A percentile compares a stretch with the other conserved stretches of the same genome.
Conservation (phyloP, 2,888 invertebrate genomes). For the Choreutis nemorana region DNA sequence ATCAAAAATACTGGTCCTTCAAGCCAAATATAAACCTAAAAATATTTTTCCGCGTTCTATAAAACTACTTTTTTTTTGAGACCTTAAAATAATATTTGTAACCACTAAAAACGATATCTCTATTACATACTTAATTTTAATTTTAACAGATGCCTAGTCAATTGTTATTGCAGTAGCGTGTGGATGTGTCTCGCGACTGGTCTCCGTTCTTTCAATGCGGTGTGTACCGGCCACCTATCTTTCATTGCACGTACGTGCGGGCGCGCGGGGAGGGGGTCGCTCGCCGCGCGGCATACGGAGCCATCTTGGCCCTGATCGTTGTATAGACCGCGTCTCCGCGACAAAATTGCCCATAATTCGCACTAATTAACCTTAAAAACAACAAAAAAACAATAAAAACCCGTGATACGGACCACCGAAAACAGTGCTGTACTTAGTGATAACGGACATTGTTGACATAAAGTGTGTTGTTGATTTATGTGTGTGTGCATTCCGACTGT, state of each 20-base stretch:
- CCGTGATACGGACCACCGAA: slow-evolving; percentile 19
- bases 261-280: slow-evolving; percentile 42
- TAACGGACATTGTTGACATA: slow-evolving; percentile 30
- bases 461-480: slow-evolving; percentile 44
- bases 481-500: slow-evolving; percentile 54
- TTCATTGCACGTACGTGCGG: slow-evolving; percentile 63
- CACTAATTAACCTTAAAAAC: slow-evolving; percentile 51
- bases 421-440: slow-evolving; percentile 24
- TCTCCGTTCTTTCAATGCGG: slow-evolving; percentile 26
- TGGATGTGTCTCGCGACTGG: slow-evolving; percentile 30
- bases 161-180: no score
- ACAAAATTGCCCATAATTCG: slow-evolving; percentile 53
- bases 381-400: slow-evolving; percentile 23
- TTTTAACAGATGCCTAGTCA: no score
- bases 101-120: no score
- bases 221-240: slow-evolving; percentile 58
- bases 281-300: slow-evolving; percentile 50
- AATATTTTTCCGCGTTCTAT: no score
- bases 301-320: slow-evolving; percentile 62
- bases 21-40: no score
- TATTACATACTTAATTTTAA: no score
- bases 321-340: slow-evolving; percentile 57
- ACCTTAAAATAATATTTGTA: no score
- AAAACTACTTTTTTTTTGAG: no score
- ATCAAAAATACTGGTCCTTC: no score